These are phyloP conservation scores for Podotricha telesiphe DNA, from an alignment of 2,888 invertebrate genomes.

Conservation along the genomic window DNA sequence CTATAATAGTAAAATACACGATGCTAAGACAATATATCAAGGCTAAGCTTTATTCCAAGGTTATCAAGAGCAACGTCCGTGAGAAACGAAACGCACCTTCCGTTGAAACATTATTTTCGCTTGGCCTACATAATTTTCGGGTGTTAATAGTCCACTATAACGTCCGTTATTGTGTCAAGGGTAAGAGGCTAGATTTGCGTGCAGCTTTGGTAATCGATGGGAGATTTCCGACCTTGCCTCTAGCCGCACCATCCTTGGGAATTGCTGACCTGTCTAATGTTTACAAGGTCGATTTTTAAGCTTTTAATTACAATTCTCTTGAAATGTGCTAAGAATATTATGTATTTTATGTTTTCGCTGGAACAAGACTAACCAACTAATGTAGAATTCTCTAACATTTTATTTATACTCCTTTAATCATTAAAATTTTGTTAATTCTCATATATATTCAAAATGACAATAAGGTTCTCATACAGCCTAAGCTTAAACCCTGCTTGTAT, in stretches of 20 bases:
- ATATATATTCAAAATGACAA: too few species aligned
- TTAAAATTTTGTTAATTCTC: neutral
- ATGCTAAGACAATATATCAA: slow-evolving; percentile 24
- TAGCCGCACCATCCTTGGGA: slow-evolving; percentile 66
- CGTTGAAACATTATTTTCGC: slow-evolving; percentile 60
- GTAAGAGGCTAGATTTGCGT: slow-evolving; percentile 74
- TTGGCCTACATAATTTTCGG: slow-evolving; percentile 70
- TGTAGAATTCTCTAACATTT: neutral
- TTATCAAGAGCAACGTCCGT: slow-evolving; percentile 47
- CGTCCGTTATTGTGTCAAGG: slow-evolving; percentile 80
- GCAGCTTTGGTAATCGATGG: slow-evolving; percentile 73
- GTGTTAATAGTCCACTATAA: slow-evolving; percentile 54
- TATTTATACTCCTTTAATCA: neutral
- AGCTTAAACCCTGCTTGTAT: too few species aligned
- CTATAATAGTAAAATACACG: neutral
- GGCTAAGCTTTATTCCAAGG: slow-evolving; percentile 34
- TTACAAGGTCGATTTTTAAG: slow-evolving; percentile 48
- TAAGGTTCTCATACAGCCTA: too few species aligned
- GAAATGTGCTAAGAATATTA: neutral
- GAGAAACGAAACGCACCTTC: slow-evolving; percentile 53
- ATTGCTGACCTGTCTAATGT: slow-evolving; percentile 68
- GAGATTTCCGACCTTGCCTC: slow-evolving; percentile 79
- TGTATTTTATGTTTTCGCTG: neutral
- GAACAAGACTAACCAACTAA: neutral
- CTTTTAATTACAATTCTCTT: slow-evolving; percentile 4